Evolutionary conservation across 2,888 invertebrate species (phyloP), one percentile per base, ranked within the genome.

Genomic region (Lymantria dispar): DNA sequence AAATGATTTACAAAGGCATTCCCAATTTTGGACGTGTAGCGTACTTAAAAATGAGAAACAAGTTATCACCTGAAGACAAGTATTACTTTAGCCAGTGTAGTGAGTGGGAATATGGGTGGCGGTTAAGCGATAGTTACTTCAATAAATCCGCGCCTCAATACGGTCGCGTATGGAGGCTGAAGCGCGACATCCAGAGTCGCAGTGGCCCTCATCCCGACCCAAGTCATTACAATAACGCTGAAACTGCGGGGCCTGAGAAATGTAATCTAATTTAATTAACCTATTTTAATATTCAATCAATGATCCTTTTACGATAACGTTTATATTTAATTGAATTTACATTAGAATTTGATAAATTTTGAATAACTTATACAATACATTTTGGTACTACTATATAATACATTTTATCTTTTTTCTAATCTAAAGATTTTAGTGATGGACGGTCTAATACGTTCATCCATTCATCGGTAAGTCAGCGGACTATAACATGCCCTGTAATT

Each of bases 161-260:
- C 29, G 78, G 76, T 0, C 72, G 76, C 10, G 73, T 74, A 7
- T 76, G 70, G 64, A 56, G 64, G 0, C 50, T 81, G 29, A 68
- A 69, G 5, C 62, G 60, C 0, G 76, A 62, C 43, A 48, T 62
- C 12, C 58, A 41, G 41, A 72, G 76, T 37, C 74, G 74, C 33
- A 72, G 71, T 3, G 80, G 80, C 5, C 74, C 81, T 0, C 75
- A 75, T 0, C 77, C 79, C 3, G 78, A 80, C 40, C 80, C 79
- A 0, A 8, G 22, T 2, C 60, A 80, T 62, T 79, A 80, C 50
- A 64, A 55, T 8, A 49, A 33, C 11, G 30, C 46, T 8, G 48
- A 45, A 8, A 9, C n/a, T 11, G 12, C 15, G 9, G 14, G 43
- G 0, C 8, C 31, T 1, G 39, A 38, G 29, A 52, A 45, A 36